Evolutionary conservation across 2,797 vertebrate species (phyloP).

Genomic region (Cryptoprocta ferox): DNA sequence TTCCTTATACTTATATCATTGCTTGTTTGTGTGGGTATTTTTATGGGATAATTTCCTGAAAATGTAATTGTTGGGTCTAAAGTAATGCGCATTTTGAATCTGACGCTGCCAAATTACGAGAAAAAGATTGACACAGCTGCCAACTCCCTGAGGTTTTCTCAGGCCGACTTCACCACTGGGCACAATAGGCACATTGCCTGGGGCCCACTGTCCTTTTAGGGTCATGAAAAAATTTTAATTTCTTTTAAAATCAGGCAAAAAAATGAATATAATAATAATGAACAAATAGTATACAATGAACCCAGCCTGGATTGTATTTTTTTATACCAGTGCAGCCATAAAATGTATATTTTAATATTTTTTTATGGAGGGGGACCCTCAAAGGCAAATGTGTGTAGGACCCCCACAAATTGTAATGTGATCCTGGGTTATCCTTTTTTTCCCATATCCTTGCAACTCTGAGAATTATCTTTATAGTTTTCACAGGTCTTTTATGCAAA

Average conservation of each 20-base stretch:
- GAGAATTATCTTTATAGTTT: neutral
- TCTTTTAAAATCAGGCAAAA: constrained; percentile 48
- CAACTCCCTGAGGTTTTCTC: too few relatives aligned
- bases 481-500: neutral
- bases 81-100: constrained; percentile 1
- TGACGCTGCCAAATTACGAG: neutral
- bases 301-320: neutral
- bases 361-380: neutral
- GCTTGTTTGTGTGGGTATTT: neutral
- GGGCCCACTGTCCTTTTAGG: neutral
- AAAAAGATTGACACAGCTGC: neutral
- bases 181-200: neutral
- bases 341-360: neutral
- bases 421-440: neutral
- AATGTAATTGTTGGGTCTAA: neutral
- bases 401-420: neutral
- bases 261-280: neutral
- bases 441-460: neutral
- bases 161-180: neutral
- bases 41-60: constrained; percentile 41
- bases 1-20: neutral
- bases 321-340: neutral
- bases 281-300: neutral
- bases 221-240: neutral
- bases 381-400: neutral